Evolutionary conservation across 1,140 invertebrate species (phyloP).

Genomic region (Latrodectus geometricus): DNA sequence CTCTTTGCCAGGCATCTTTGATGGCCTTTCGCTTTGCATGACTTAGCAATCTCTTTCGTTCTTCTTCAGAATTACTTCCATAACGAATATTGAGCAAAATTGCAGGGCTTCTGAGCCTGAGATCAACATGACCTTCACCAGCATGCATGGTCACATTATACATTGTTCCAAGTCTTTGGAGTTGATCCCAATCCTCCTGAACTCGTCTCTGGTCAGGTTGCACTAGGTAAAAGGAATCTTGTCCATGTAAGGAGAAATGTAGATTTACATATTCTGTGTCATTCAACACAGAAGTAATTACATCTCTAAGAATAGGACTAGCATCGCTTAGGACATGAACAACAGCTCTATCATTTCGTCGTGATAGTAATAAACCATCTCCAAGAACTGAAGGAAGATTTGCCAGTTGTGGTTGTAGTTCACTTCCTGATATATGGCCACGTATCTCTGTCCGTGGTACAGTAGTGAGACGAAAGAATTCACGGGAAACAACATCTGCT

Average conservation of each 20-base stretch:
- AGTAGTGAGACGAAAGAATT: slow-evolving; percentile 63
- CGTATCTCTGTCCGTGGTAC: slow-evolving; percentile 62
- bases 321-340: slow-evolving; percentile 75
- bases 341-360: slow-evolving; percentile 79
- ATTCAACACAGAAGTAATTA: slow-evolving; percentile 94
- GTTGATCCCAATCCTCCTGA: slow-evolving; percentile 85
- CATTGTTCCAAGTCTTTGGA: slow-evolving; percentile 80
- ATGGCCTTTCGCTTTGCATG: slow-evolving; percentile 88
- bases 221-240: slow-evolving; percentile 95
- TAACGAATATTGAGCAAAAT: slow-evolving; percentile 75
- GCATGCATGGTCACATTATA: slow-evolving; percentile 89
- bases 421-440: slow-evolving; percentile 17
- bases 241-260: slow-evolving; percentile 88
- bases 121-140: slow-evolving; percentile 70
- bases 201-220: slow-evolving; percentile 88
- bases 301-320: slow-evolving; percentile 88
- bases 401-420: slow-evolving; percentile 69
- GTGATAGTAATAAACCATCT: slow-evolving; percentile 86
- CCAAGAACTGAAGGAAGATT: slow-evolving; percentile 77
- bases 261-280: slow-evolving; percentile 87
- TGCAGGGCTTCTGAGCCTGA: slow-evolving; percentile 78
- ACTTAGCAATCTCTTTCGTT: slow-evolving; percentile 86
- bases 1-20: slow-evolving; percentile 91
- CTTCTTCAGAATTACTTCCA: slow-evolving; percentile 88
- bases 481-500: slow-evolving; percentile 41